Evolutionary conservation across 1,140 invertebrate species (phyloP), one percentile per base, ranked within the genome.

Genomic region (Solen grandis): DNA sequence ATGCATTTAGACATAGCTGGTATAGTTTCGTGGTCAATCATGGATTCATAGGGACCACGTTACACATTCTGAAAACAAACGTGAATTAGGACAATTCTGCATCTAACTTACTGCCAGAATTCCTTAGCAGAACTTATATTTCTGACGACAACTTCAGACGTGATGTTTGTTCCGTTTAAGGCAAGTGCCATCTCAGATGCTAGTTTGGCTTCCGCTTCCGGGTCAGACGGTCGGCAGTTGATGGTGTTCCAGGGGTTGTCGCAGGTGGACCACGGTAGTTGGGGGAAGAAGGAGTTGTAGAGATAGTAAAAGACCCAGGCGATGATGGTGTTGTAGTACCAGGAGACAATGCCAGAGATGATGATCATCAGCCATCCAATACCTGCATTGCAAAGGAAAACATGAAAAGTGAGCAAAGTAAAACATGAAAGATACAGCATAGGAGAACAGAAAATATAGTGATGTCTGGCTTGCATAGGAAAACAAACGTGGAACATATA

Each of bases 271-370:
- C 97, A 99, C 0, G 97, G 97, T 19, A 99, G 93, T 91, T 91
- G 95, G 81, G 68, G 33, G 16, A 27, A 41, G 62, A 88, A 87
- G 3, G 92, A 90, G 19, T 82, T 84, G 54, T 95, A 78, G 96
- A 94, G 92, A 84, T 98, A 99, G 92, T 98, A 98, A 3, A 99
- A 95, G 0, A 97, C 97, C 97, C 97, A 98, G 19, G 97, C 97
- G 65, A 99, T 97, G 87, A 99, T 66, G 10, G 63, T 66, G 25
- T 74, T 63, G 29, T 74, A 81, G 36, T 81, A 81, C 78, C 78
- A 81, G 36, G 60, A 54, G 10, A 54, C 65, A 5, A 84, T 62
- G 25, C 73, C 82, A 0, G 85, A 84, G 19, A 87, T 73, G 3
- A 85, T 35, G n/a, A 86, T 55, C 84, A 86, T 86, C 13, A 73